Evolutionary conservation across 2,888 invertebrate species (phyloP).

Genomic region (Electrophaes corylata): DNA sequence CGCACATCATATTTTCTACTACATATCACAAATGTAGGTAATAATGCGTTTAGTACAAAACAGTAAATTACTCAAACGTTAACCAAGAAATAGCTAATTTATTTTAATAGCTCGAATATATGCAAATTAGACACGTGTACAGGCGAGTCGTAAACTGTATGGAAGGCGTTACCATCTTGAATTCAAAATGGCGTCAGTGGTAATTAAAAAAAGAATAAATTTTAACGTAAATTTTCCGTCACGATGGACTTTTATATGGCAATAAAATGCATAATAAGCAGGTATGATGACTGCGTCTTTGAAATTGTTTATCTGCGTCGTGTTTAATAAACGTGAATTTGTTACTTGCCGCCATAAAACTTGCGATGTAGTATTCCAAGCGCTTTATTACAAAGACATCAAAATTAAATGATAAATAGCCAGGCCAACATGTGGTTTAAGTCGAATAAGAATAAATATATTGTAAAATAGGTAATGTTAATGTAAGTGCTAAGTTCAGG

Average conservation of each 20-base stretch:
- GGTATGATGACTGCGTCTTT: conserved; percentile 33
- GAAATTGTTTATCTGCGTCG: conserved; percentile 38
- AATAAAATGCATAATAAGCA: conserved; percentile 36
- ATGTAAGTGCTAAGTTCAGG: too few relatives aligned
- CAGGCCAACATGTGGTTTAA: too few relatives aligned
- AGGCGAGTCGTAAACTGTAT: conserved; percentile 36
- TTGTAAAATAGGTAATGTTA: too few relatives aligned
- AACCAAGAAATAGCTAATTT: conserved; percentile 7
- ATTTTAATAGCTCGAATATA: conserved; percentile 7
- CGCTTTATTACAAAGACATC: background rate
- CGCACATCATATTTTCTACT: background rate
- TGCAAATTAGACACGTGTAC: conserved; percentile 29
- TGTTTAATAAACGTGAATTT: conserved; percentile 35
- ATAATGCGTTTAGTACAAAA: background rate
- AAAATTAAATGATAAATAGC: too few relatives aligned
- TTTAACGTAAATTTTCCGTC: conserved; percentile 49
- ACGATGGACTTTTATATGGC: conserved; percentile 38
- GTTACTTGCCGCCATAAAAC: conserved; percentile 27
- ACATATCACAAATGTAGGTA: background rate
- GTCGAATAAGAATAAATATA: too few relatives aligned
- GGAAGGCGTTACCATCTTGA: conserved; percentile 48
- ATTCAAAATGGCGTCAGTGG: conserved; percentile 51
- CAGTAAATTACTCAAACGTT: background rate
- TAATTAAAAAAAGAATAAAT: conserved; percentile 49
- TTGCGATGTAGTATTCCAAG: conserved; percentile 6